phyloP scores from a whole-genome alignment of 2,113 vertebrate species.

The Odocoileus hemionus region DNA sequence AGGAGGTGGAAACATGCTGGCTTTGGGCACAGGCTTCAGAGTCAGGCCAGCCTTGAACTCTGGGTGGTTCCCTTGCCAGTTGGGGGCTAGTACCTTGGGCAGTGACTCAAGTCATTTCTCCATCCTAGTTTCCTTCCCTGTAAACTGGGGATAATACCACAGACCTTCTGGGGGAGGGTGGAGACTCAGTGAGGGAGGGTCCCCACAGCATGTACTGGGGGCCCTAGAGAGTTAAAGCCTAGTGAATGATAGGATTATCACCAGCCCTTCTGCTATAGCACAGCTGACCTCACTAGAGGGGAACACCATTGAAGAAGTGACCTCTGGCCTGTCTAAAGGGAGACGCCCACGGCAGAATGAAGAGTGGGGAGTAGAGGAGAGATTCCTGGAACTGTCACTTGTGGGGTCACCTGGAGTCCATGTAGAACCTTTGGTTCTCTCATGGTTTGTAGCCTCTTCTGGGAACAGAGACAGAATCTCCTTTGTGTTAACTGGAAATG shows the following conservation, averaged over 20 bases:
- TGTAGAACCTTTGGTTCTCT: not conserved
- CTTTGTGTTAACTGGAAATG: not conserved
- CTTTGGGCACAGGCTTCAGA: not conserved
- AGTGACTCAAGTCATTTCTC: not conserved
- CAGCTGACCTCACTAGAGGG: not conserved
- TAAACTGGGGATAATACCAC: too few relatives aligned
- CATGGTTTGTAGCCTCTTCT: not conserved
- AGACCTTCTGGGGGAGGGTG: not conserved
- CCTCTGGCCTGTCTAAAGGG: not conserved
- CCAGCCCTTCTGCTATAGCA: not conserved
- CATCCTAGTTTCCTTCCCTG: not conserved
- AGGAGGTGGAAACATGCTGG: accelerated
- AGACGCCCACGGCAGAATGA: not conserved
- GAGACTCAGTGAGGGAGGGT: not conserved
- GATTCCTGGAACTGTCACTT: not conserved
- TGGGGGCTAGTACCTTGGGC: not conserved
- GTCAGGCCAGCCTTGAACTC: not conserved
- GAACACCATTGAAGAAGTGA: not conserved
- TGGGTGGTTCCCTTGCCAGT: not conserved
- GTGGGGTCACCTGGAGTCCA: not conserved
- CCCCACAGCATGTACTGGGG: not conserved
- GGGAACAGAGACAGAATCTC: not conserved
- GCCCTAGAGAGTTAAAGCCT: not conserved
- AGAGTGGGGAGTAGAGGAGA: not conserved
- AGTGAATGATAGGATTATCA: not conserved